Base-by-base conservation (phyloP, 2,113 vertebrate species). In the Serinus canaria region DNA sequence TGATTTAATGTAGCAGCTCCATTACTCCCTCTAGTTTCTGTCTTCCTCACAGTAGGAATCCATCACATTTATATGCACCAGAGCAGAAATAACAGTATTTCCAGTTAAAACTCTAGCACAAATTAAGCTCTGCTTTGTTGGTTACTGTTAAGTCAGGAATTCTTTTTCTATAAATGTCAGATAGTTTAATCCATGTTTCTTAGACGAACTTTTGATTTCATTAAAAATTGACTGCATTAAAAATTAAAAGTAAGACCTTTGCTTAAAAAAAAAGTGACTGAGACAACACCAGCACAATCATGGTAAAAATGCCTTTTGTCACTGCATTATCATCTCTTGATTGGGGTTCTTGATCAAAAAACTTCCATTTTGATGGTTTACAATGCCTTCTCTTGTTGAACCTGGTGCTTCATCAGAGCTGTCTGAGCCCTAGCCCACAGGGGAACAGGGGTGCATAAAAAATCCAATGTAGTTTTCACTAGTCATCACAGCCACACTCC, bases 51-150 rank as follows among this genome's bases (percentile, higher is more conserved):
- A 50, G 44, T 50, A 52, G 52, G 81, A 87, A 79, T 35, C 25
- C 46, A 62, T 17, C 62, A 50, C 33, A 44, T 68, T 60, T 60
- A 37, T 13, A 78, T 13, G 41, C 60, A 83, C 7, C 20, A 46
- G 66, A 85, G 74, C 77, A 94, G 83, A 94, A 92, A 83, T 49
- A 86, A 90, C 43, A 69, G 12, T 21, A 90, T 47, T 90, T 90
- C 76, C 55, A 81, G 39, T 63, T 80, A 88, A 78, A 87, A 84
- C 15, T 46, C 14, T 60, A 84, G 84, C 22, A 58, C 17, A 87
- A 89, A 87, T 91, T 70, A 89, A 76, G 5, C 47, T 95, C 62
- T 79, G 66, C 58, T 83, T 83, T 85, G 23, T 59, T 91, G 18
- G 28, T 58, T 49, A 64, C 16, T 64, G 43, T 43, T 60, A 68